These are phyloP conservation scores for Mellilla xanthometata DNA, from an alignment of 2,888 invertebrate species.

Conservation along the genomic window DNA sequence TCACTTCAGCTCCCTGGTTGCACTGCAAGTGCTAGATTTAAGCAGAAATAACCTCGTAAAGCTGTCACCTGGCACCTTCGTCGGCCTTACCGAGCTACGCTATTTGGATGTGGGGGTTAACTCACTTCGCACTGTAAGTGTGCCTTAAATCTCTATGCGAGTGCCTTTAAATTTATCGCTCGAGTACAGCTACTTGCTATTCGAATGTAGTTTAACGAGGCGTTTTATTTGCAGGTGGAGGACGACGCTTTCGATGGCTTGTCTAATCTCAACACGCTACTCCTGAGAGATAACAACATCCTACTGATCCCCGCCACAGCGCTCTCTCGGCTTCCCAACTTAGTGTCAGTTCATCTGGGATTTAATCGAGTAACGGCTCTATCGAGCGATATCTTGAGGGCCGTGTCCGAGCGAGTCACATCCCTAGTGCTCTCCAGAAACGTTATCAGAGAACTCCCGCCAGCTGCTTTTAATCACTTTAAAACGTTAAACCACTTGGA, in stretches of 20 bases:
- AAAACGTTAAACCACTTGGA: conserved; percentile 88
- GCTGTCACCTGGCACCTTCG: conserved; percentile 91
- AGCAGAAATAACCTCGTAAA: conserved; percentile 93
- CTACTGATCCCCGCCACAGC: conserved; percentile 92
- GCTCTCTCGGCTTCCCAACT: conserved; percentile 88
- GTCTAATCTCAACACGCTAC: conserved; percentile 88
- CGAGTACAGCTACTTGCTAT: not conserved
- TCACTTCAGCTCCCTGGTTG: conserved; percentile 85
- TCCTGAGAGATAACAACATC: conserved; percentile 94
- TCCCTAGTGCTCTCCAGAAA: conserved; percentile 90
- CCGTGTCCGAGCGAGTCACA: conserved; percentile 88
- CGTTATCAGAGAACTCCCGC: conserved; percentile 92
- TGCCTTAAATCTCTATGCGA: conserved; percentile 2
- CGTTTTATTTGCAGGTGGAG: conserved; percentile 85
- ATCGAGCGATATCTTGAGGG: conserved; percentile 89
- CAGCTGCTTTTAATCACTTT: conserved; percentile 90
- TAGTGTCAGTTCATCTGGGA: conserved; percentile 89
- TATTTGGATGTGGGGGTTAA: conserved; percentile 93
- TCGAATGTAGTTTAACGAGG: not conserved
- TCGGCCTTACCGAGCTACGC: conserved; percentile 86
- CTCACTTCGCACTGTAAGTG: conserved; percentile 91
- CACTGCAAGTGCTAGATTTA: conserved; percentile 89
- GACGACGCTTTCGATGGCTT: conserved; percentile 94
- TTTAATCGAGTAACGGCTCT: conserved; percentile 94
- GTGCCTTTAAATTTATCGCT: not conserved